Evolutionary conservation across 2,113 vertebrate species (phyloP), one percentile per base, ranked within the genome.

Genomic region (Salminus brasiliensis): DNA sequence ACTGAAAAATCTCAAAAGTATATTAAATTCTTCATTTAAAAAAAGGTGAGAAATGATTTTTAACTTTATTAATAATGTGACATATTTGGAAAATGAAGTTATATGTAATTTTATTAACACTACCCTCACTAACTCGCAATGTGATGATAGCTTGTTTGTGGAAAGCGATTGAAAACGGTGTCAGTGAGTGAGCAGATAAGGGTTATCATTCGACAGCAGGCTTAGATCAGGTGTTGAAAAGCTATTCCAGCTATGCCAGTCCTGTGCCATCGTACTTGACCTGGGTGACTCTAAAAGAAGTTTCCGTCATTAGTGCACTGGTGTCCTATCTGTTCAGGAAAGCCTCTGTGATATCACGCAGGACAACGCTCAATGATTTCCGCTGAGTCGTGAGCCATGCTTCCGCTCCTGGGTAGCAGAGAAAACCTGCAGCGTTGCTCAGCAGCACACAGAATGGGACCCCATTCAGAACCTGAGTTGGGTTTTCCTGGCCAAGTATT

Each of bases 311-410:
- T 83, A 86, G 68, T 73, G 70, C 80, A 76, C 81, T 81, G 72
- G 72, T 78, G 39, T 84, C 81, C 76, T 49, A 79, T 82, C 68
- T 74, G 87, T 52, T 72, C 91, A 93, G 92, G 91, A 92, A 93
- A 77, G 72, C 69, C 81, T 88, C 39, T 84, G 76, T 57, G 82
- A 87, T 84, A 88, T 85, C 81, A 79, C 85, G 86, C 91, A 90
- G 90, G 89, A 91, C 85, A 30, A 87, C 45, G 87, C 83, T 69
- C 89, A 88, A 93, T 92, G 87, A 87, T 79, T 89, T 90, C 90
- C 89, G 86, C 85, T 83, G 85, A 69, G 63, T 41, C 47, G 49
- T 7, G 8, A 69, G 74, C 16, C 21, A 1, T 25, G 52, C 47
- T 65, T 60, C 67, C 39, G 13, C 10, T 62, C 68, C n/a, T 6